Base-by-base conservation (phyloP, 2,888 invertebrate genomes). In the Plagodis pulveraria region DNA sequence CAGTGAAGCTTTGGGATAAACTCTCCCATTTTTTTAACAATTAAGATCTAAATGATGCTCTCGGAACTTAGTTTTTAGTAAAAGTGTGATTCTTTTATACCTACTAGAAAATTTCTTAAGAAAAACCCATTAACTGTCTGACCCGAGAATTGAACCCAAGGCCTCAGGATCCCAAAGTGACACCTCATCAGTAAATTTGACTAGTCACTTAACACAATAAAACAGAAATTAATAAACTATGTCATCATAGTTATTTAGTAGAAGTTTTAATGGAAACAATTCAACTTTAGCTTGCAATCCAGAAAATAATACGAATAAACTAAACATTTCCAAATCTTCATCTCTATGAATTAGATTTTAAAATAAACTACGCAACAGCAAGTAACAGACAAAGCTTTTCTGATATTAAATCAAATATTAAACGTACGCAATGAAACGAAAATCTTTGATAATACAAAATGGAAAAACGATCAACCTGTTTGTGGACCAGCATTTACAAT, bases 401-500 rank as follows among this genome's bases (percentile, higher is more conserved):
- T 50, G 63, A 70, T 73, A 71, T 70, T 73, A 70, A 74, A 55
- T 59, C 58, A 59, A 80, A 78, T 78, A 74, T 76, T 74, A 60
- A 56, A 52, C 45, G 52, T 61, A 76, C 73, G 71, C 67, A 66
- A 67, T 68, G 63, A 69, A 73, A 72, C 67, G 66, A 70, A 72
- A 71, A 71, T 67, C 74, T 67, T 58, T 69, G 62, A 73, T 76
- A 75, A 77, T 75, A 63, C 65, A 65, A 62, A 65, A 67, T 69
- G 73, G 65, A 62, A 65, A 71, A 79, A 75, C 77, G 78, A 76
- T 78, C 72, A 73, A 75, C 72, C 67, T 72, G 72, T 76, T 77
- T 74, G 67, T 64, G 62, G 66, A 67, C 59, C 66, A 72, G 71
- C 70, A 71, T 76, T 77, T 72, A 73, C 71, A 77, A 75, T 77